phyloP scores from a whole-genome alignment of 2,797 vertebrate species.

The Ceyx erithaca region DNA sequence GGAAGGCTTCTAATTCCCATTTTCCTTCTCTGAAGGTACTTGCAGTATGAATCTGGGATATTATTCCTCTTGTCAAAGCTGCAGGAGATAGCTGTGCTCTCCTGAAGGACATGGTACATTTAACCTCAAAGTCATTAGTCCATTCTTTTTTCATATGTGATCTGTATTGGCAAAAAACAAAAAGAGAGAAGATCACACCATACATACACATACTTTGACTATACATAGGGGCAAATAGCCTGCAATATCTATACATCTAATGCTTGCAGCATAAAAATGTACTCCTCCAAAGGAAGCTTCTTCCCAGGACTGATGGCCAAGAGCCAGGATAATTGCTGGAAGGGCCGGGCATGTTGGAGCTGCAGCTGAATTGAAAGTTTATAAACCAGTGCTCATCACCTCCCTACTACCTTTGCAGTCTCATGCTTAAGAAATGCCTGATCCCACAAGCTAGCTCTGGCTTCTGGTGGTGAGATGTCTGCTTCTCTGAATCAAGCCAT shows the following conservation, averaged over 20 bases:
- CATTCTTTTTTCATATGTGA: background rate
- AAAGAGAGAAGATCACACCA: background rate
- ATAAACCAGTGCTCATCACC: background rate
- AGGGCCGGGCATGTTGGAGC: conserved; percentile 7
- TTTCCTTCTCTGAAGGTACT: background rate
- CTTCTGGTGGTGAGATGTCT: background rate
- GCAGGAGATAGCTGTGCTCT: background rate
- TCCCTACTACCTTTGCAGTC: background rate
- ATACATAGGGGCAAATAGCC: background rate
- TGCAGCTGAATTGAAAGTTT: conserved; percentile 40
- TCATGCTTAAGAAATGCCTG: background rate
- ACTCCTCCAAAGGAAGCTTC: conserved; percentile 56
- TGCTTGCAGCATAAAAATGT: conserved; percentile 31
- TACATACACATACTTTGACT: background rate
- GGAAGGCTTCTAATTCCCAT: background rate
- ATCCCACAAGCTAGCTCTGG: background rate
- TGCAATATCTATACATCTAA: background rate
- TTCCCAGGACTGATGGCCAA: conserved; percentile 59
- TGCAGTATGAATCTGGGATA: background rate
- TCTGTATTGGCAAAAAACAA: background rate
- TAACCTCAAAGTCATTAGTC: background rate
- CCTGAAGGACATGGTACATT: background rate
- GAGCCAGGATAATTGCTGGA: conserved; percentile 54
- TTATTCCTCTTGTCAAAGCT: background rate
- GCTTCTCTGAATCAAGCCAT: background rate